phyloP scores from a whole-genome alignment of 2,888 invertebrate genomes.

The Tubulanus polymorphus region DNA sequence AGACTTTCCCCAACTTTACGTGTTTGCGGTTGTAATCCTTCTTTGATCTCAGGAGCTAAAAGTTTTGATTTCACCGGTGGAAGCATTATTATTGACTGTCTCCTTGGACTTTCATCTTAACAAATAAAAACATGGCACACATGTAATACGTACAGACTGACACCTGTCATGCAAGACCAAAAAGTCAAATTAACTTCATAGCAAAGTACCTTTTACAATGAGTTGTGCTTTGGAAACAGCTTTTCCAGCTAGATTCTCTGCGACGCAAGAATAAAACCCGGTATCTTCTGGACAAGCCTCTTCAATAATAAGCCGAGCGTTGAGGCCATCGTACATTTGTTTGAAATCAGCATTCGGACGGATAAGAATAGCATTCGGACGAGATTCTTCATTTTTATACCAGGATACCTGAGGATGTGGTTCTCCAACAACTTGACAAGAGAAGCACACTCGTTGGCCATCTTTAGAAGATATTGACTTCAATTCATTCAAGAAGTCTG shows the following conservation, averaged over 20 bases:
- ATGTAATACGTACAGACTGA: not conserved
- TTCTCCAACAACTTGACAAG: not conserved
- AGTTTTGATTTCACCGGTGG: not conserved
- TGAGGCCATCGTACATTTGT: slow-evolving; percentile 30
- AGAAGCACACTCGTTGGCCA: not conserved
- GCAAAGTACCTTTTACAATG: slow-evolving; percentile 11
- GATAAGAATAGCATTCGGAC: no score
- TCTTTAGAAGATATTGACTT: not conserved
- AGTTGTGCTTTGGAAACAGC: slow-evolving; percentile 15
- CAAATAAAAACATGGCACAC: not conserved
- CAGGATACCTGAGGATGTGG: slow-evolving; percentile 22
- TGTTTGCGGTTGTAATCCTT: slow-evolving; percentile 17
- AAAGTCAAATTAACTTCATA: no score
- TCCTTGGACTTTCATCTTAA: not conserved
- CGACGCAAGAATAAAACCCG: slow-evolving; percentile 34
- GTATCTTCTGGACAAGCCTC: slow-evolving; percentile 26
- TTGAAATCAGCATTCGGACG: slow-evolving; percentile 15
- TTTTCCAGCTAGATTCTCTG: slow-evolving; percentile 31
- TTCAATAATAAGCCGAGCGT: slow-evolving; percentile 30
- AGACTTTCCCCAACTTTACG: slow-evolving; percentile 23
- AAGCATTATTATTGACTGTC: not conserved
- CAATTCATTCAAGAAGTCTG: not conserved
- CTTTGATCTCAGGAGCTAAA: not conserved
- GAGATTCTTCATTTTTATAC: slow-evolving; percentile 26
- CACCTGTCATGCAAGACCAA: not conserved